Evolutionary conservation across 2,113 vertebrate genomes (phyloP).

Genomic region (Trichechus manatus): DNA sequence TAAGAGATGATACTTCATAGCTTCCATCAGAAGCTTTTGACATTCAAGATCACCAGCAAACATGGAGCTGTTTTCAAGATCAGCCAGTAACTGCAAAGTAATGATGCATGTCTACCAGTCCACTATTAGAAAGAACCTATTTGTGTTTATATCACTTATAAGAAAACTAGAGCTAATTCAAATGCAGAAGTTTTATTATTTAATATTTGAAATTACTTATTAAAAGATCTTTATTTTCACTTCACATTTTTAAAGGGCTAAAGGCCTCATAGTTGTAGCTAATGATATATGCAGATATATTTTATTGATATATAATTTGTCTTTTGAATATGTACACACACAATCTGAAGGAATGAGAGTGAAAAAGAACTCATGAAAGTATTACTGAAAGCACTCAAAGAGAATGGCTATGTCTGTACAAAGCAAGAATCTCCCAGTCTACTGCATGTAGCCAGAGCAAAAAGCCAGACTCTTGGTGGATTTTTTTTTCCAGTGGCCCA

Average conservation of each 20-base stretch:
- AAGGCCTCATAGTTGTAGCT: background rate
- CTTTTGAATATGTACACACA: background rate
- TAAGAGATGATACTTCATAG: conserved; percentile 98
- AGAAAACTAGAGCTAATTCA: background rate
- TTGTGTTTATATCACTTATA: background rate
- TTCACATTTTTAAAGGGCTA: background rate
- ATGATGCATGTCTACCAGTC: background rate
- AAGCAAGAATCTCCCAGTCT: background rate
- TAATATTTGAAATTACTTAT: conserved; percentile 11
- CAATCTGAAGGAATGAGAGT: background rate
- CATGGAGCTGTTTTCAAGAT: conserved; percentile 97
- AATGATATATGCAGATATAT: background rate
- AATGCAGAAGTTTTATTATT: background rate
- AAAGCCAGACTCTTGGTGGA: background rate
- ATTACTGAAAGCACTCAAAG: background rate
- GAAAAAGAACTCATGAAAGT: background rate
- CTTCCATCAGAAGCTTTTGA: conserved; percentile 98
- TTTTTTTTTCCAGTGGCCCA: background rate
- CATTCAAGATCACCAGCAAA: conserved; percentile 96
- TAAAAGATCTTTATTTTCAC: background rate
- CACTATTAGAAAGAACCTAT: conserved; percentile 7
- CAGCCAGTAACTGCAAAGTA: conserved; percentile 93
- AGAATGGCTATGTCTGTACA: background rate
- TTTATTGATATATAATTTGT: background rate
- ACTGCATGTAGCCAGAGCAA: background rate